Percentiles rank a stretch among this genome's conserved stretches.
Evolutionary conservation across 2,888 invertebrate species (phyloP).

Genomic region (Lampropteryx suffumata): DNA sequence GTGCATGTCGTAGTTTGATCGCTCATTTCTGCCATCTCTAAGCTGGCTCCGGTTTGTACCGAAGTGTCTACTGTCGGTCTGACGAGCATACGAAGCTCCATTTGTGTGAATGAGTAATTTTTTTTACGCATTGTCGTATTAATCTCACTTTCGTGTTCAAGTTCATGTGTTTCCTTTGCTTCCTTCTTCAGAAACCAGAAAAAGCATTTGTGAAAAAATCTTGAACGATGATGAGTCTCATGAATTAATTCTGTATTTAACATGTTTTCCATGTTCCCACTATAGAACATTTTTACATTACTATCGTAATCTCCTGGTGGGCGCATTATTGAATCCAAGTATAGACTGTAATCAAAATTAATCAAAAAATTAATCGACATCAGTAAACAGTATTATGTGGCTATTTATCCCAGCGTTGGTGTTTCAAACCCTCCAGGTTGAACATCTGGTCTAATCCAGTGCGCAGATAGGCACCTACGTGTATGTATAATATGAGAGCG

Average conservation of each 20-base stretch:
- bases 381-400: too few species aligned
- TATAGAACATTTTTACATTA: constrained; percentile 39
- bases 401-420: too few species aligned
- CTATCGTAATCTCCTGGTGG: constrained; percentile 56
- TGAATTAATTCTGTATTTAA: constrained; percentile 1
- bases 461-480: too few species aligned
- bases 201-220: constrained; percentile 24
- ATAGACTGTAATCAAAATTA: constrained; percentile 53
- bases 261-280: constrained; percentile 29
- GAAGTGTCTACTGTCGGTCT: constrained; percentile 38
- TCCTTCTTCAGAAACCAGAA: constrained; percentile 35
- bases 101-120: constrained; percentile 55
- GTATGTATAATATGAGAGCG: too few species aligned
- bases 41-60: constrained; percentile 65
- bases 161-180: constrained; percentile 19
- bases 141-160: constrained; percentile 3
- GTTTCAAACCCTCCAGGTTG: too few species aligned
- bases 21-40: constrained; percentile 43
- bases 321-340: constrained; percentile 65
- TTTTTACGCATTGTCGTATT: constrained; percentile 16
- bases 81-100: constrained; percentile 49
- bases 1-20: constrained; percentile 3
- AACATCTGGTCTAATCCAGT: too few species aligned
- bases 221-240: constrained; percentile 4
- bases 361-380: too few species aligned